A percentile compares a stretch with the other conserved stretches of the same genome.
phyloP scores from a whole-genome alignment of 2,888 invertebrate species.

The Acrobasis repandana region DNA sequence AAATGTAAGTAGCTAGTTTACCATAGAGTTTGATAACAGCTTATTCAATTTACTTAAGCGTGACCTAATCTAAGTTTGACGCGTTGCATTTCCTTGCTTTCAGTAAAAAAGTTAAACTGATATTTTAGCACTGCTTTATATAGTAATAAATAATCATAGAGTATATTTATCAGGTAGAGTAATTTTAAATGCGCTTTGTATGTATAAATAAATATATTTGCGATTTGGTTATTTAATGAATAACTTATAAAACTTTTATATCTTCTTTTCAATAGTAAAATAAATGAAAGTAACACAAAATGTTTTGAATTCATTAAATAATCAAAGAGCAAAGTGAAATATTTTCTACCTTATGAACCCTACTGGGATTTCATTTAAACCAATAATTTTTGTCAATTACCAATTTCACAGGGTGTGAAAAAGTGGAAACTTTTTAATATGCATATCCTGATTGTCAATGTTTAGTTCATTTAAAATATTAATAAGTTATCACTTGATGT shows the following conservation, averaged over 20 bases:
- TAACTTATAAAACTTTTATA: constrained; percentile 7
- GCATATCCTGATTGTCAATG: constrained; percentile 59
- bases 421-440: constrained; percentile 49
- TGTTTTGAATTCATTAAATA: constrained; percentile 38
- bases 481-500: constrained; percentile 19
- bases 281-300: constrained; percentile 22
- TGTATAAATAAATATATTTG: constrained; percentile 47
- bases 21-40: constrained; percentile 51
- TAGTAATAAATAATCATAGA: constrained; percentile 59
- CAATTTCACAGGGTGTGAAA: constrained; percentile 74
- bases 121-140: constrained; percentile 58
- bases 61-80: constrained; percentile 39
- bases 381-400: constrained; percentile 79
- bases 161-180: constrained; percentile 55
- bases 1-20: constrained; percentile 55
- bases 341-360: constrained; percentile 48
- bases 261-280: constrained; percentile 8
- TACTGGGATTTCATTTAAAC: constrained; percentile 63
- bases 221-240: constrained; percentile 44
- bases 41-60: constrained; percentile 43
- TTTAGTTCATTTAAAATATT: not conserved
- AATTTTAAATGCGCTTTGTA: constrained; percentile 59
- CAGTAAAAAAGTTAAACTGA: constrained; percentile 30
- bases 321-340: constrained; percentile 36
- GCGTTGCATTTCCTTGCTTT: constrained; percentile 3